Conservation (phyloP, 2,797 vertebrate species). For the Myiotriccus ornatus region DNA sequence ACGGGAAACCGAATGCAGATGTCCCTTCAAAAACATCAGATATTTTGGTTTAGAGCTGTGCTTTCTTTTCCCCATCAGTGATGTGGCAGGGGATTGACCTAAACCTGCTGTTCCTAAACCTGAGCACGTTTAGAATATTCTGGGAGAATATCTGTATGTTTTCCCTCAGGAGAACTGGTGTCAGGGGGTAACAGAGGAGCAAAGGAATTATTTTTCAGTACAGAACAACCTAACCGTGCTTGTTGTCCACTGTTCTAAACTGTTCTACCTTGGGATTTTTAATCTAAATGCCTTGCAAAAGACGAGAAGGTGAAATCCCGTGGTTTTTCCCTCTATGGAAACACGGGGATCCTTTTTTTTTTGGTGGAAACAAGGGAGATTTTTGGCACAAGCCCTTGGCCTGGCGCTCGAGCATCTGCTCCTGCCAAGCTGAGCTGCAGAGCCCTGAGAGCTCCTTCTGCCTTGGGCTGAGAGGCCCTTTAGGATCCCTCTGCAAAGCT, state of each 20-base stretch:
- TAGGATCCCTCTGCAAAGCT: not conserved
- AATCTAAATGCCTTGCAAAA: not conserved
- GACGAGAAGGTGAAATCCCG: not conserved
- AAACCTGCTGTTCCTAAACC: not conserved
- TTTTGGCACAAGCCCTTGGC: not conserved
- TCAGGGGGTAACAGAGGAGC: not conserved
- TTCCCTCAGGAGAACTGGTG: not conserved
- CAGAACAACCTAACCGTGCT: fast-evolving
- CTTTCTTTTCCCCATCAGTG: not conserved
- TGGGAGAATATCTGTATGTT: not conserved
- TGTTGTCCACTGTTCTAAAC: not conserved
- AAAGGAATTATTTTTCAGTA: not conserved
- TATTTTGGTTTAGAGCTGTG: not conserved
- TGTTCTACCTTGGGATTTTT: not conserved
- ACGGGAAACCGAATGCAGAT: not conserved
- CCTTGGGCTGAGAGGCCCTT: not conserved
- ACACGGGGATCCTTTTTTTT: fast-evolving
- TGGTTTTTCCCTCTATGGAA: not conserved
- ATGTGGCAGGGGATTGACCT: not conserved
- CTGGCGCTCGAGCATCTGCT: not conserved
- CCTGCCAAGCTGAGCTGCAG: not conserved
- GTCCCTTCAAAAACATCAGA: not conserved
- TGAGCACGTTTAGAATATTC: not conserved
- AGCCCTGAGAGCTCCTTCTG: not conserved
- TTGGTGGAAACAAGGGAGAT: not conserved